A percentile compares a stretch with the other conserved stretches of the same genome.
phyloP scores from a whole-genome alignment of 2,113 vertebrate species.

The Oncorhynchus nerka region DNA sequence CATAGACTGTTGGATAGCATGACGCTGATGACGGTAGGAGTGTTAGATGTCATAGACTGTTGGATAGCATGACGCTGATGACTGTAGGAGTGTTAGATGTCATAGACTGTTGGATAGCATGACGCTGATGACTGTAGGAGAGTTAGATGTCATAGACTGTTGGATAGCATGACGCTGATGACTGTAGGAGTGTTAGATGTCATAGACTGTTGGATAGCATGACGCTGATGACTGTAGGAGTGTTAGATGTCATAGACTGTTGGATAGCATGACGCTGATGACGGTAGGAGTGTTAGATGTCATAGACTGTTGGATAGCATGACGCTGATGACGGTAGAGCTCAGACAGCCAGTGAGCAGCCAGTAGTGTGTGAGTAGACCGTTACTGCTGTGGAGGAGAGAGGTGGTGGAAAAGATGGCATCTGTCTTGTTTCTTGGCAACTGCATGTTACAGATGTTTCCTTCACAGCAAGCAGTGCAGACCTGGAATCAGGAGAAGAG shows the following conservation, averaged over 20 bases:
- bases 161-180: no score
- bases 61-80: no score
- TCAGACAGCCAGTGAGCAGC: neutral
- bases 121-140: no score
- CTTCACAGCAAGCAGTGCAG: slow-evolving; percentile 91
- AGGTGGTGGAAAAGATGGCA: slow-evolving; percentile 79
- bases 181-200: neutral
- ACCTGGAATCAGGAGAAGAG: slow-evolving; percentile 62
- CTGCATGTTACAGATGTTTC: slow-evolving; percentile 89
- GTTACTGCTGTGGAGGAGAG: slow-evolving; percentile 71
- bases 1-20: slow-evolving; percentile 57
- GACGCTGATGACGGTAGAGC: slow-evolving; percentile 50
- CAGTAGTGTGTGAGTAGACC: slow-evolving; percentile 16
- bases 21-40: slow-evolving; percentile 44
- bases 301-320: slow-evolving; percentile 58
- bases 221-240: no score
- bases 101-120: no score
- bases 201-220: no score
- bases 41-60: no score
- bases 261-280: no score
- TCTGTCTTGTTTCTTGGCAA: slow-evolving; percentile 80
- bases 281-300: neutral
- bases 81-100: neutral
- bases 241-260: neutral
- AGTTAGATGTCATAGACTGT: neutral